Base-by-base conservation (phyloP, 2,888 invertebrate genomes). In the Siphonodentalium dalli region DNA sequence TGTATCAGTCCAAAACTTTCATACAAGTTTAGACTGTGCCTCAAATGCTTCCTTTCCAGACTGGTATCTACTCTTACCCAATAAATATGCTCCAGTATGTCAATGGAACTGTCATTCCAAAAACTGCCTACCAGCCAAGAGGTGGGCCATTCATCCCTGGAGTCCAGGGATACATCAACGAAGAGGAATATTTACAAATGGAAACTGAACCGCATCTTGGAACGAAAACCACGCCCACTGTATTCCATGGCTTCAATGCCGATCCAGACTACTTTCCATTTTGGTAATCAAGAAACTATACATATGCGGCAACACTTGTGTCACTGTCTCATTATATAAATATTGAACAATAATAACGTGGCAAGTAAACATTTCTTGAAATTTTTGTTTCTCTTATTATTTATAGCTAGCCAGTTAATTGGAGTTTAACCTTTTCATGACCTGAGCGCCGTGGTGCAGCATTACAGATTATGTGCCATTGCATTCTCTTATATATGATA, bases 221-320 rank as follows among this genome's bases (percentile, higher is more conserved):
- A 26, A n/a, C n/a, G n/a, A 47, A 33, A 40, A 54, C 44, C 27
- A 67, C 68, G 11, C 68, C 69, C 4, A 55, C 51, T 34, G 61
- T 59, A 24, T 70, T 70, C 38, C 54, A 47, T n/a, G 69, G 69
- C n/a, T 70, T 56, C 43, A 70, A 70, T 48, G n/a, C n/a, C n/a
- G n/a, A n/a, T n/a, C 46, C 50, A 0, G 57, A 49, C 5, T 55
- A 49, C 3, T 64, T 70, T 28, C 69, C 69, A 0, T 68, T 68
- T 37, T 70, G 69, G 69, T 61, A 64, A 20, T 70, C 66, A 7
- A 58, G 63, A 28, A 51, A 68, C 6, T 70, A 65, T 45, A 70
- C 69, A 0, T 65, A 65, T 50, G 58, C 62, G 7, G 58, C 63
- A 1, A 52, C 65, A 7, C 24, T 66, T 29, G 43, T 68, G 18